Evolutionary conservation across 2,888 invertebrate species (phyloP).

Genomic region (Rhopalosiphum nymphaeae): DNA sequence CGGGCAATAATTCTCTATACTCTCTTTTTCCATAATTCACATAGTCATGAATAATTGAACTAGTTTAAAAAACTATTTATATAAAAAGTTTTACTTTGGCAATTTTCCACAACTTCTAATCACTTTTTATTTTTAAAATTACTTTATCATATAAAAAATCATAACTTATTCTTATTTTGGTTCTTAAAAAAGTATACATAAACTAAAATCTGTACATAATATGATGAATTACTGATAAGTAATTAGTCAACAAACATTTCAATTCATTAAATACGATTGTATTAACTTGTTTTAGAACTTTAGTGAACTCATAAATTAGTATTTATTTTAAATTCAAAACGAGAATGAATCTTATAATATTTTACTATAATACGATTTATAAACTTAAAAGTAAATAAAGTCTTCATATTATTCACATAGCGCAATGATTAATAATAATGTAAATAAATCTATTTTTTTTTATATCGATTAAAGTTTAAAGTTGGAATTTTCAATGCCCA

Average conservation of each 20-base stretch:
- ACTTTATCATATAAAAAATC: not conserved
- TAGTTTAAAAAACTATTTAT: constrained; percentile 45
- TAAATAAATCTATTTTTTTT: not conserved
- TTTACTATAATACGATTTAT: not conserved
- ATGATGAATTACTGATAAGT: not conserved
- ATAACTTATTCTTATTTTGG: not conserved
- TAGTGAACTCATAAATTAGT: not conserved
- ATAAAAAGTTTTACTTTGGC: constrained; percentile 15
- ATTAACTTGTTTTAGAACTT: not conserved
- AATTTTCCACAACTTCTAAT: constrained; percentile 28
- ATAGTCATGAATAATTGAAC: constrained; percentile 47
- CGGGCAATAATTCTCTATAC: constrained; percentile 27
- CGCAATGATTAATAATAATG: not conserved
- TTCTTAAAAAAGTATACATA: not conserved
- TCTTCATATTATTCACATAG: not conserved
- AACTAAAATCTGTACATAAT: not conserved
- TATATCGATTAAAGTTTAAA: not conserved
- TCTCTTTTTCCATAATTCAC: constrained; percentile 22
- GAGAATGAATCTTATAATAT: not conserved
- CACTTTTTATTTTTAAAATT: constrained; percentile 15
- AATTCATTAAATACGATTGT: not conserved
- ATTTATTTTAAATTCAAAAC: not conserved
- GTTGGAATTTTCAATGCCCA: not conserved
- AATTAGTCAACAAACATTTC: not conserved
- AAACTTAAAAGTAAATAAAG: not conserved